phyloP scores from a whole-genome alignment of 37 sponge, comb jelly and placozoan genomes.

The Chondrilla cf. caribensis region DNA sequence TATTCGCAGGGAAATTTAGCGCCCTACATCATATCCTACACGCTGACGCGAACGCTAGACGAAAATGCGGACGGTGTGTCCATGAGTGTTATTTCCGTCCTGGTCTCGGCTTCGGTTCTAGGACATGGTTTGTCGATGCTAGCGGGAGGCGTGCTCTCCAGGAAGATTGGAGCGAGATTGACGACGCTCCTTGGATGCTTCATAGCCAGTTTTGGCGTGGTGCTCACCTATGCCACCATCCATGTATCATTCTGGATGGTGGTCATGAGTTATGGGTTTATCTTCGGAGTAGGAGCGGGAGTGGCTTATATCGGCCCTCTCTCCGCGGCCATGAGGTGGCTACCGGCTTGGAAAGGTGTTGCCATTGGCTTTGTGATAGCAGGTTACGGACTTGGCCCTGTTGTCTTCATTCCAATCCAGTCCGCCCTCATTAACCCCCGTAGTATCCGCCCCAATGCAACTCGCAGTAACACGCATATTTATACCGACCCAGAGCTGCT shows the following conservation, averaged over 20 bases:
- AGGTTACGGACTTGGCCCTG: slow-evolving; percentile 85
- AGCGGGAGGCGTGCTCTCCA: slow-evolving; percentile 74
- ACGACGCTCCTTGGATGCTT: slow-evolving; percentile 70
- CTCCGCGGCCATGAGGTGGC: slow-evolving; percentile 77
- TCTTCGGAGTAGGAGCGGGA: slow-evolving; percentile 81
- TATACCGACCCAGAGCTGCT: slow-evolving; percentile 61
- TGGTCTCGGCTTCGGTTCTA: slow-evolving; percentile 50
- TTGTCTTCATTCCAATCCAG: slow-evolving; percentile 67
- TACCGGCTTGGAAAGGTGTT: slow-evolving; percentile 79
- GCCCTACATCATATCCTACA: slow-evolving; percentile 85
- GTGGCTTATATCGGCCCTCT: slow-evolving; percentile 78
- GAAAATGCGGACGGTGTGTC: not conserved
- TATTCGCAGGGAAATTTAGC: slow-evolving; percentile 82
- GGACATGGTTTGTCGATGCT: slow-evolving; percentile 74
- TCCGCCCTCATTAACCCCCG: slow-evolving; percentile 76
- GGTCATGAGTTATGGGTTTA: slow-evolving; percentile 73
- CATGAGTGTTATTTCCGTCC: slow-evolving; percentile 30
- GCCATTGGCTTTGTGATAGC: slow-evolving; percentile 84
- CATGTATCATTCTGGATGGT: slow-evolving; percentile 58
- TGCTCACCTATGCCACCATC: slow-evolving; percentile 44
- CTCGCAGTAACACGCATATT: not conserved
- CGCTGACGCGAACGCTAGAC: slow-evolving; percentile 7
- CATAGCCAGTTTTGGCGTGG: slow-evolving; percentile 51
- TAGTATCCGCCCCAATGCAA: slow-evolving; percentile 10
- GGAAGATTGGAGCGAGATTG: slow-evolving; percentile 66